These are phyloP conservation scores for Lytechinus pictus DNA, from an alignment of 35 echinoderm and acorn worm species.

Conservation along the genomic window DNA sequence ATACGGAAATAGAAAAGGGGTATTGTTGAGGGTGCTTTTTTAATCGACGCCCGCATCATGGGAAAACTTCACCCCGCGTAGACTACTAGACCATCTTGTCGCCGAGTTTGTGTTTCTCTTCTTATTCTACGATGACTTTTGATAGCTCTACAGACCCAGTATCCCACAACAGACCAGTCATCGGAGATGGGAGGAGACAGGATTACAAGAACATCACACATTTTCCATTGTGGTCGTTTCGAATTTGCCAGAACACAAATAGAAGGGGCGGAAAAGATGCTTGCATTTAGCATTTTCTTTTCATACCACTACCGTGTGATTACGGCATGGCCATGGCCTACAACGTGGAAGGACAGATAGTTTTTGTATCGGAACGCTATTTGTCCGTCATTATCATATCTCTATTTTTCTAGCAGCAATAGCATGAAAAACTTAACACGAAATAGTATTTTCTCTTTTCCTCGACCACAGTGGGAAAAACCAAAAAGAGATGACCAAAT, in stretches of 20 bases:
- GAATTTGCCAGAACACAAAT: constrained; percentile 11
- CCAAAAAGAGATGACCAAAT: background rate
- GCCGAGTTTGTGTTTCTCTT: constrained; percentile 6
- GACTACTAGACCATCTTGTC: background rate
- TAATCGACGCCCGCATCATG: background rate
- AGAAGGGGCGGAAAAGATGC: constrained; percentile 22
- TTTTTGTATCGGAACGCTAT: constrained; percentile 8
- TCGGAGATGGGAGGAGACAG: constrained; percentile 22
- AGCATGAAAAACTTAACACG: background rate
- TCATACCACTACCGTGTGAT: background rate
- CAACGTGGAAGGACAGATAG: background rate
- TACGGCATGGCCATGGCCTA: constrained; percentile 1
- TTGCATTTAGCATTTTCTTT: background rate
- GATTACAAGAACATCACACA: constrained; percentile 29
- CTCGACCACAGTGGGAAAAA: background rate
- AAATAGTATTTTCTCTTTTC: background rate
- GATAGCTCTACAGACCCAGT: background rate
- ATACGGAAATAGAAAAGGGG: background rate
- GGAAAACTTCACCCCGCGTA: background rate
- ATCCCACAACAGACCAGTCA: constrained; percentile 17
- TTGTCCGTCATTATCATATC: background rate
- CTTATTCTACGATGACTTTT: background rate
- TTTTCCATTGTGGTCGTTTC: constrained; percentile 16
- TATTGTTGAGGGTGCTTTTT: background rate
- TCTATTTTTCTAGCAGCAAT: background rate